Percentiles rank a stretch among this genome's conserved stretches.
Evolutionary conservation across 2,113 vertebrate species (phyloP).

Genomic region (Eonycteris spelaea): DNA sequence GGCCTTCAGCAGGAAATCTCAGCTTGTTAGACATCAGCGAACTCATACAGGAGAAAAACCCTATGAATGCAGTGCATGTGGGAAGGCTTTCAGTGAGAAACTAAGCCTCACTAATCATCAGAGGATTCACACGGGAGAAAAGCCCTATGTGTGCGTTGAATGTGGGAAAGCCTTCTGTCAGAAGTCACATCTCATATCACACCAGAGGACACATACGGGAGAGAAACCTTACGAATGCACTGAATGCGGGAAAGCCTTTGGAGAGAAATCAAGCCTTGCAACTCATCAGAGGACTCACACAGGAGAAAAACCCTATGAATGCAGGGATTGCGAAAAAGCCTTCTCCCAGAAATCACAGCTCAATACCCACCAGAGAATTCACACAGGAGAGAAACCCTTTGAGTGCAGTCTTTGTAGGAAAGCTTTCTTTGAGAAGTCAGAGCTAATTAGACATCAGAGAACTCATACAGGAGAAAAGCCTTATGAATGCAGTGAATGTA

Average conservation of each 20-base stretch:
- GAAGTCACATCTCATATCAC: slow-evolving; percentile 63
- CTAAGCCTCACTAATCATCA: slow-evolving; percentile 62
- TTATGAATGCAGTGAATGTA: slow-evolving; percentile 67
- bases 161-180: slow-evolving; percentile 65
- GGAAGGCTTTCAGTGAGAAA: slow-evolving; percentile 66
- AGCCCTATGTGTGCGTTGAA: slow-evolving; percentile 59
- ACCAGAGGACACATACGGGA: slow-evolving; percentile 51
- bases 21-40: slow-evolving; percentile 65
- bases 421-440: slow-evolving; percentile 63
- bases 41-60: slow-evolving; percentile 68
- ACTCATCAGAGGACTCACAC: slow-evolving; percentile 64
- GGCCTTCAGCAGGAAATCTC: slow-evolving; percentile 63
- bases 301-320: slow-evolving; percentile 59
- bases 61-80: slow-evolving; percentile 59
- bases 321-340: slow-evolving; percentile 48
- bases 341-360: slow-evolving; percentile 65
- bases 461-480: slow-evolving; percentile 71
- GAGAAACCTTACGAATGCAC: slow-evolving; percentile 60
- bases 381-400: slow-evolving; percentile 63
- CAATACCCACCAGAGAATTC: slow-evolving; percentile 61
- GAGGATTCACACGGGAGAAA: slow-evolving; percentile 65
- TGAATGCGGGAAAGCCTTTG: slow-evolving; percentile 65
- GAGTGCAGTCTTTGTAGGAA: slow-evolving; percentile 64
- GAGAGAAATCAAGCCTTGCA: slow-evolving; percentile 61
- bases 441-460: slow-evolving; percentile 82